phyloP scores from a whole-genome alignment of 2,888 invertebrate species.

The Chaetogeoica ovagalla region DNA sequence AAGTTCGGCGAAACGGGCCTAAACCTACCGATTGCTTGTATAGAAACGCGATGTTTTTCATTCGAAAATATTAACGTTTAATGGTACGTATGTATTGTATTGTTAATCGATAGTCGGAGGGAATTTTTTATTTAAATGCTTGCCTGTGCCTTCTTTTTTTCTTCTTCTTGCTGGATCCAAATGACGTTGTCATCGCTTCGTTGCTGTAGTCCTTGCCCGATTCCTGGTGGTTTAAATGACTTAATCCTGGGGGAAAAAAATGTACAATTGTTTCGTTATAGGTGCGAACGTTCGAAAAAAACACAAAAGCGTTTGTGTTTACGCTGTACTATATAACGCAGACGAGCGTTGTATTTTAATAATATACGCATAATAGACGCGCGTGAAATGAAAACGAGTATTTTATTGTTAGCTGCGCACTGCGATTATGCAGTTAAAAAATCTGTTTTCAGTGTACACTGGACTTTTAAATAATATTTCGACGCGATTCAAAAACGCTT shows the following conservation, averaged over 20 bases:
- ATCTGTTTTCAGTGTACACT: not conserved
- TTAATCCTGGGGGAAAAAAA: slow-evolving; percentile 65
- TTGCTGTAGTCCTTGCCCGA: slow-evolving; percentile 81
- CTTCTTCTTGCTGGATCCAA: slow-evolving; percentile 81
- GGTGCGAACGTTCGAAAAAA: too few species aligned
- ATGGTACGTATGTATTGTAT: too few species aligned
- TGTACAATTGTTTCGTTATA: not conserved
- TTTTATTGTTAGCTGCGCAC: too few species aligned
- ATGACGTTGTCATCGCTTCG: slow-evolving; percentile 76
- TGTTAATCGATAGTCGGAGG: not conserved
- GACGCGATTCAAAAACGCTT: too few species aligned
- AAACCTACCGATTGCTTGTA: too few species aligned
- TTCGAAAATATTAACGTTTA: too few species aligned
- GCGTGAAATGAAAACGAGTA: not conserved
- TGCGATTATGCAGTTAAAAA: not conserved
- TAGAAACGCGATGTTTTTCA: too few species aligned
- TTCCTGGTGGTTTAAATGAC: slow-evolving; percentile 71
- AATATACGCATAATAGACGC: not conserved
- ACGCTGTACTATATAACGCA: too few species aligned
- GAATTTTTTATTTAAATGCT: slow-evolving; percentile 57
- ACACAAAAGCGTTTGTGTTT: too few species aligned
- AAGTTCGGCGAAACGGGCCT: too few species aligned
- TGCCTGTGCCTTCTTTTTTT: slow-evolving; percentile 93
- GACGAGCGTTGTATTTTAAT: not conserved
- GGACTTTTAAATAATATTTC: too few species aligned